Percentiles rank a stretch among this genome's conserved stretches.
phyloP scores from a whole-genome alignment of 1,140 invertebrate genomes.

The Leptinotarsa texana region DNA sequence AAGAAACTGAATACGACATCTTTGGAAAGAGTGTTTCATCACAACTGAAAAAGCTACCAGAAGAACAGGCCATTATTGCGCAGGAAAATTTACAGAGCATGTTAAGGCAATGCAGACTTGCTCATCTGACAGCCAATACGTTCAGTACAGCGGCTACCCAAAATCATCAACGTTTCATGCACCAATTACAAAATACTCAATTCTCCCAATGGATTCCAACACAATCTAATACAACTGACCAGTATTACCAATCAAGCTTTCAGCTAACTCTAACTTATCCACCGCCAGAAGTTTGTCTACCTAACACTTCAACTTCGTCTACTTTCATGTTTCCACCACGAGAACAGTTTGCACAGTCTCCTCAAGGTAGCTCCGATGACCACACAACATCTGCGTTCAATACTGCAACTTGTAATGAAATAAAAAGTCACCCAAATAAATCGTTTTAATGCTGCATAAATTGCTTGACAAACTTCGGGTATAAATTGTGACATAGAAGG shows the following conservation, averaged over 20 bases:
- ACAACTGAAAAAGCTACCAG: background rate
- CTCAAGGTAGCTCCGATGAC: background rate
- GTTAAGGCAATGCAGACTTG: background rate
- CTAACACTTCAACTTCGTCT: background rate
- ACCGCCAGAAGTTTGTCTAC: background rate
- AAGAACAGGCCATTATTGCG: background rate
- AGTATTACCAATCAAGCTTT: background rate
- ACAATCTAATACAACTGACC: background rate
- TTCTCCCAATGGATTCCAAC: background rate
- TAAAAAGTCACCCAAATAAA: background rate
- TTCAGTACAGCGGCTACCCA: background rate
- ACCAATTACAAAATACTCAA: background rate
- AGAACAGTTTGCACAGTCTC: background rate
- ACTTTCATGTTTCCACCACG: background rate
- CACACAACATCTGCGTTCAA: background rate
- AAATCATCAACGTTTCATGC: background rate
- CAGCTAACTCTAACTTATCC: background rate
- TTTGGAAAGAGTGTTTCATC: background rate
- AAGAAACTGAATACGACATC: background rate
- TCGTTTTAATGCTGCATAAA: background rate
- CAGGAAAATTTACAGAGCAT: slow-evolving; percentile 2
- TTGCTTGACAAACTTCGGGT: background rate
- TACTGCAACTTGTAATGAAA: background rate
- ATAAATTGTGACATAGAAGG: background rate
- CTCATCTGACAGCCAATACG: background rate